A percentile compares a stretch with the other conserved stretches of the same genome.
phyloP scores from a whole-genome alignment of 2,888 invertebrate species.

The Nephrotoma appendiculata region DNA sequence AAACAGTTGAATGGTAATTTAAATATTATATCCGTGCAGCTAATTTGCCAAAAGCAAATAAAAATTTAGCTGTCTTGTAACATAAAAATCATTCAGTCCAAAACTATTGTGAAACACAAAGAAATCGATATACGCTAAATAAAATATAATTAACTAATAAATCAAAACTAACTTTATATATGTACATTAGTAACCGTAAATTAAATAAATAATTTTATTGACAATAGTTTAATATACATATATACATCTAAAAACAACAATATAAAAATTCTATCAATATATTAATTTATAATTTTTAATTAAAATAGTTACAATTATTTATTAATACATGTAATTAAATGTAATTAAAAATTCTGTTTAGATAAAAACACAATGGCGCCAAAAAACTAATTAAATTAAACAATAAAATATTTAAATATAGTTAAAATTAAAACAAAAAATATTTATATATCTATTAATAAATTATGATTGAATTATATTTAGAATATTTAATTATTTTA shows the following conservation, averaged over 20 bases:
- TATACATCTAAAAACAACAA: not conserved
- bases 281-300: not conserved
- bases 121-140: not conserved
- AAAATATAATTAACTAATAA: not conserved
- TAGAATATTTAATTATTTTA: not conserved
- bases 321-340: not conserved
- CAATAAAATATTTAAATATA: not conserved
- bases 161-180: not conserved
- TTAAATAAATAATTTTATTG: not conserved
- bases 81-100: not conserved
- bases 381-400: not conserved
- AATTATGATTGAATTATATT: not conserved
- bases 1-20: not conserved
- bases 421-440: not conserved
- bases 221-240: not conserved
- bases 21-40: not conserved
- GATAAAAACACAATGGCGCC: not conserved
- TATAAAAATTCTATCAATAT: not conserved
- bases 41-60: not conserved
- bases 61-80: not conserved
- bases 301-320: not conserved
- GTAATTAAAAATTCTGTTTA: not conserved
- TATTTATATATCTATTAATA: not conserved
- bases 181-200: not conserved
- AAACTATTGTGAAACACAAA: not conserved